Evolutionary conservation across 2,113 vertebrate species (phyloP), one percentile per base, ranked within the genome.

Genomic region (Perca fluviatilis): DNA sequence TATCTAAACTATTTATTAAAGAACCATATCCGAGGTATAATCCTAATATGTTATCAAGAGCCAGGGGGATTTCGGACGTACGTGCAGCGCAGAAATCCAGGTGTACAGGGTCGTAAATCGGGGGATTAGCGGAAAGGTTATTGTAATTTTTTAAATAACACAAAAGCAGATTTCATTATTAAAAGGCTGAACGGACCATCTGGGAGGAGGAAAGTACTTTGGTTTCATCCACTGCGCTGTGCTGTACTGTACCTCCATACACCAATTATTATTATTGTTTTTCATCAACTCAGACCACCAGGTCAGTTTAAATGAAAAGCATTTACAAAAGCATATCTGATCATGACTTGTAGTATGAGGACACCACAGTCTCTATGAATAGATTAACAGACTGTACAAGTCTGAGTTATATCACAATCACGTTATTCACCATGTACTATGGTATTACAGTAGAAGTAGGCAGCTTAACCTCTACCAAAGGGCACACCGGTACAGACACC

Each of bases 151-250:
- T 94, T 95, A 92, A 97, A 96, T 96, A 96, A 97, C 92, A 94
- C 91, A 96, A 95, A 96, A 97, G 96, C 97, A 97, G 97, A 97
- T 97, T 98, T 98, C 94, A 93, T 92, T 90, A 92, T 96, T 95
- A 95, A 92, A 95, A 94, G 89, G 85, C 91, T 89, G 91, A 93
- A 82, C 54, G 21, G 88, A 89, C 93, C 94, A 95, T 95, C 94
- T 94, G 95, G 87, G 88, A 92, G 70, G 33, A 75, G 54, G 77
- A 77, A 74, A 89, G 74, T 79, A 74, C 83, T 86, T 79, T 88
- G 82, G 75, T 85, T 88, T 92, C 69, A 90, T 88, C 79, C 75
- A 11, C 61, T 15, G 68, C 40, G 19, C 72, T 61, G 62, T 87
- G 63, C 84, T 89, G 63, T 73, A 79, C 73, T 76, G 74, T 85